phyloP scores from a whole-genome alignment of 2,888 invertebrate species.

The Marronus borbonicus region DNA sequence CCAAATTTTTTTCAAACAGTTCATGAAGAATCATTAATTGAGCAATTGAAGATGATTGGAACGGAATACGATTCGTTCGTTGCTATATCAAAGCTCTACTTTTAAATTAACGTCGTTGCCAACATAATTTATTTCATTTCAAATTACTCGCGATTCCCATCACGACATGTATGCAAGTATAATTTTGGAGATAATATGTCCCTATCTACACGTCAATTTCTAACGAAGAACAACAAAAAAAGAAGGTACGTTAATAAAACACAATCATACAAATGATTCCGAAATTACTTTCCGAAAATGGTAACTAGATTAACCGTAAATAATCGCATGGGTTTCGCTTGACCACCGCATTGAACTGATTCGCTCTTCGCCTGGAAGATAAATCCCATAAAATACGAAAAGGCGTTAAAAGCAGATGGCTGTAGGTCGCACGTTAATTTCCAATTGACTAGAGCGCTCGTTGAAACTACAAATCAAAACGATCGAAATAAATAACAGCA shows the following conservation, averaged over 20 bases:
- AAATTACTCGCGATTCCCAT: no score
- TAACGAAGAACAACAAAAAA: neutral
- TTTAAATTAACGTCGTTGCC: no score
- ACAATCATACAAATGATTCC: constrained; percentile 36
- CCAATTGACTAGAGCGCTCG: constrained; percentile 63
- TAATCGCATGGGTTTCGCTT: constrained; percentile 57
- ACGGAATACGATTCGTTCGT: no score
- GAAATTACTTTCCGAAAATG: constrained; percentile 48
- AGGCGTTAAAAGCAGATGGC: constrained; percentile 63
- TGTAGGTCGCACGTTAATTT: constrained; percentile 64
- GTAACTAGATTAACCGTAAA: constrained; percentile 57
- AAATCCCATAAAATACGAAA: neutral
- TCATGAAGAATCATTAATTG: no score
- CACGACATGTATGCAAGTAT: no score
- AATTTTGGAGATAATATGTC: no score
- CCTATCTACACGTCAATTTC: neutral
- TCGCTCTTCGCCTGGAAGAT: neutral
- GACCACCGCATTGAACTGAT: constrained; percentile 53
- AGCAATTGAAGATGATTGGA: no score
- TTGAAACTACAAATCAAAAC: constrained; percentile 61
- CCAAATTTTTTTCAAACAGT: no score
- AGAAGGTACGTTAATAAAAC: constrained; percentile 10
- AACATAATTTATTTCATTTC: no score
- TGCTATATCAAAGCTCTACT: no score
- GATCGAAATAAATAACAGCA: constrained; percentile 62